A percentile compares a stretch with the other conserved stretches of the same genome.
Conservation (phyloP, 2,888 invertebrate genomes). For the Julus scanicus region DNA sequence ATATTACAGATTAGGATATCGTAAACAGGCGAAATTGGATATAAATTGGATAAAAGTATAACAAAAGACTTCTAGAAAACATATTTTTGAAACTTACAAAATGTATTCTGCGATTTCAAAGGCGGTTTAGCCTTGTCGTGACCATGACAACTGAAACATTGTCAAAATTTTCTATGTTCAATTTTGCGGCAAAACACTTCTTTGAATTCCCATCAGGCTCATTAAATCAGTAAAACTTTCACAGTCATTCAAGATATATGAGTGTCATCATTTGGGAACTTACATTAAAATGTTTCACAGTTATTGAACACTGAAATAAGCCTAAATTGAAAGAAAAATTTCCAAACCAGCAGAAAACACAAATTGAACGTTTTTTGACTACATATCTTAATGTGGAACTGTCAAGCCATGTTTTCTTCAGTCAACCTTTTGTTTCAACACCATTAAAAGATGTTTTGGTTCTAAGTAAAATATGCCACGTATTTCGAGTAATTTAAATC, state of each 20-base stretch:
- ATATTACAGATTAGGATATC: too few relatives aligned
- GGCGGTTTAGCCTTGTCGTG: too few relatives aligned
- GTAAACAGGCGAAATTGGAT: too few relatives aligned
- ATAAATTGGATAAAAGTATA: too few relatives aligned
- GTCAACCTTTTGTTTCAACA: neutral
- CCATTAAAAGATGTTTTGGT: neutral
- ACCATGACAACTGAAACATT: too few relatives aligned
- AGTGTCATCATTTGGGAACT: slow-evolving; percentile 4
- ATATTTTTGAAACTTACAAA: too few relatives aligned
- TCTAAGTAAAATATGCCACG: neutral
- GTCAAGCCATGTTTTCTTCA: neutral
- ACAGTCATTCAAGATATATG: neutral
- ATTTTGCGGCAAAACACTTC: neutral
- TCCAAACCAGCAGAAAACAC: too few relatives aligned
- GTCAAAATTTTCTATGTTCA: neutral
- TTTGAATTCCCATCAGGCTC: neutral
- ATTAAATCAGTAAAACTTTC: slow-evolving; percentile 43
- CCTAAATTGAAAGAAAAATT: too few relatives aligned
- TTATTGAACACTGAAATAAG: neutral
- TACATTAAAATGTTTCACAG: neutral
- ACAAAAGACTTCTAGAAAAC: too few relatives aligned
- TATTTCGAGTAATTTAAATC: neutral
- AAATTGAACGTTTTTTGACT: neutral
- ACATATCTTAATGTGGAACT: neutral
- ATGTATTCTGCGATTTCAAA: too few relatives aligned